Evolutionary conservation across 2,888 invertebrate genomes (phyloP).

Genomic region (Eremobia ochroleuca): DNA sequence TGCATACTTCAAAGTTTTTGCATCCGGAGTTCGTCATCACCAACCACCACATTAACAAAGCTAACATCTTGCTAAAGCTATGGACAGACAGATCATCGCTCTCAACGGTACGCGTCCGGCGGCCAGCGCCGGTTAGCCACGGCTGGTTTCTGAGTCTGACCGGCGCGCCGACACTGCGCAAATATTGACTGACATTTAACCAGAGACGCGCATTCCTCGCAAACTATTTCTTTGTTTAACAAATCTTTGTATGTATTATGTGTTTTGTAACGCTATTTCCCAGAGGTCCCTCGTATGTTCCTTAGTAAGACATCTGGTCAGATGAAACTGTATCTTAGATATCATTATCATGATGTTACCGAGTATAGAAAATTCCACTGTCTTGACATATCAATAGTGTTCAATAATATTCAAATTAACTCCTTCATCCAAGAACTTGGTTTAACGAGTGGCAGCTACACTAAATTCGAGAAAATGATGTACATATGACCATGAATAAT

Average conservation of each 20-base stretch:
- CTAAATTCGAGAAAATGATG: not conserved
- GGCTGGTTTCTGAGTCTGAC: constrained; percentile 4
- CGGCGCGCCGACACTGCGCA: constrained; percentile 11
- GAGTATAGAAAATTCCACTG: not conserved
- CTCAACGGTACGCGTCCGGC: constrained; percentile 34
- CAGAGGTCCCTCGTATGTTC: not conserved
- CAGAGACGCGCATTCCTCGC: constrained; percentile 33
- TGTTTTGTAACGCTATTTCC: constrained; percentile 13
- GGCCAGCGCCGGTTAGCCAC: constrained; percentile 4
- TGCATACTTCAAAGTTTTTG: not conserved
- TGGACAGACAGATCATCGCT: constrained; percentile 42
- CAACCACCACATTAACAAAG: not conserved
- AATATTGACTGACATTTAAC: constrained; percentile 53
- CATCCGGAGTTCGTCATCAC: not conserved
- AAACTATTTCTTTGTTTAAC: constrained; percentile 37
- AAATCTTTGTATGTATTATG: not conserved
- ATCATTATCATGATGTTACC: not conserved
- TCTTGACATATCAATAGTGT: too few relatives aligned
- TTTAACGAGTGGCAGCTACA: not conserved
- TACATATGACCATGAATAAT: not conserved
- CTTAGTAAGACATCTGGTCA: not conserved
- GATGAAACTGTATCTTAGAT: too few relatives aligned
- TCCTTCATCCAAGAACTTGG: not conserved
- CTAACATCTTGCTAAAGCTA: constrained; percentile 1
- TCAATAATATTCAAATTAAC: not conserved